Evolutionary conservation across 2,888 invertebrate genomes (phyloP), one percentile per base, ranked within the genome.

Genomic region (Acholoe squamosa): DNA sequence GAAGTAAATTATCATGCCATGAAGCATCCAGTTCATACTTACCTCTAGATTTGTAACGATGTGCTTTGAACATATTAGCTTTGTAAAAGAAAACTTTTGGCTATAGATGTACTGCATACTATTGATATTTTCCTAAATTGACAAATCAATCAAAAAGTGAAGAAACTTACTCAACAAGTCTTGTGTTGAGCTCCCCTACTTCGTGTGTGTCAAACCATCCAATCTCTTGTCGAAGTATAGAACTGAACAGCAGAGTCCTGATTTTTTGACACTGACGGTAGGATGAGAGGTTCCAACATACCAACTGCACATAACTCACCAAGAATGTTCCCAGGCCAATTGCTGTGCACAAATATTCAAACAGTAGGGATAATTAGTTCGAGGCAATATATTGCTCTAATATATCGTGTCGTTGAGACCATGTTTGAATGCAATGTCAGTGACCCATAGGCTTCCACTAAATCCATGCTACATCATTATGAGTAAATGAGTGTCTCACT

Each of bases 241-340:
- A 94, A 67, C 94, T 93, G 91, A 97, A 95, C 92, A 96, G 96
- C 43, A 93, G 92, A 34, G 94, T 94, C 25, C 96, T 94, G 28
- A 97, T 95, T 34, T 95, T 93, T 89, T 96, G 95, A 0, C 96
- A 94, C 94, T 97, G 96, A 90, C 96, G 93, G 92, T 96, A 96
- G 12, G 96, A 95, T 0, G 96, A 94, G 3, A 94, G 93, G 92
- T 95, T 93, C 95, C 96, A 96, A 91, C 95, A 95, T 5, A 94
- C 92, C 12, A 96, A 95, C 93, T 96, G 94, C 12, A 93, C 86
- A 92, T 95, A 95, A 0, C 94, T 95, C 19, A 94, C 76, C 12
- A 95, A 91, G 16, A 95, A 88, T 16, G 95, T 95, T 89, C 92
- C 94, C 90, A 91, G 91, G 25, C 94, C 95, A 90, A 95, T 94